Base-by-base conservation (phyloP, 2,113 vertebrate species). In the Ictidomys tridecemlineatus region DNA sequence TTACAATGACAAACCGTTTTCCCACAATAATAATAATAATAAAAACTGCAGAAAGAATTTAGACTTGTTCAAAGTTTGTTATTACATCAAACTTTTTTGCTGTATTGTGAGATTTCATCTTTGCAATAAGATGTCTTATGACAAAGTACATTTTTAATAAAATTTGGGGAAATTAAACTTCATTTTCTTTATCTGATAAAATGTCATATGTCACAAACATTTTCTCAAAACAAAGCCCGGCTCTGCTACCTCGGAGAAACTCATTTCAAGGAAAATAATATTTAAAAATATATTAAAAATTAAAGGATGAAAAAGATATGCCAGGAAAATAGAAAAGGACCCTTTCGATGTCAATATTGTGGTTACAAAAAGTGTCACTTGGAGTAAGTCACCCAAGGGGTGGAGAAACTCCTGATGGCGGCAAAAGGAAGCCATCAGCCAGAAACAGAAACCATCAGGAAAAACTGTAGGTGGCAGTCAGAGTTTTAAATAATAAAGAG, bases 131-230 rank as follows among this genome's bases (percentile, higher is more conserved):
- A 11, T 26, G 91, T 93, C 95, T 96, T 95, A 94, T 20, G 77
- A 88, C 70, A 86, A 91, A 96, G 92, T 95, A 56, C 37, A 48
- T 73, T 97, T 96, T 98, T 96, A 69, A 98, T 98, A 98, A 98
- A 98, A 96, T 74, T 91, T 88, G 98, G 97, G 98, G 97, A 98
- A 98, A 98, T 95, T 96, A 96, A 97, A 97, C 69, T 94, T 79
- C n/a, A 88, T 61, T 96, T 90, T 92, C 80, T 97, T 94, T 20
- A 63, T 14, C 6, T 48, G 34, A 63, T 77, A 96, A 92, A 77
- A 80, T 53, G n/a, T 1, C 4, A 24, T 32, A 17, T 14, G 13
- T 37, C 73, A 42, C 72, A 32, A 79, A 77, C 14, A 37, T 56
- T 58, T n/a, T 56, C 63, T n/a, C 86, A 53, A 56, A 69, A 56